These are phyloP conservation scores for Crepidodera aurea DNA, from an alignment of 2,888 invertebrate species.

Conservation along the genomic window DNA sequence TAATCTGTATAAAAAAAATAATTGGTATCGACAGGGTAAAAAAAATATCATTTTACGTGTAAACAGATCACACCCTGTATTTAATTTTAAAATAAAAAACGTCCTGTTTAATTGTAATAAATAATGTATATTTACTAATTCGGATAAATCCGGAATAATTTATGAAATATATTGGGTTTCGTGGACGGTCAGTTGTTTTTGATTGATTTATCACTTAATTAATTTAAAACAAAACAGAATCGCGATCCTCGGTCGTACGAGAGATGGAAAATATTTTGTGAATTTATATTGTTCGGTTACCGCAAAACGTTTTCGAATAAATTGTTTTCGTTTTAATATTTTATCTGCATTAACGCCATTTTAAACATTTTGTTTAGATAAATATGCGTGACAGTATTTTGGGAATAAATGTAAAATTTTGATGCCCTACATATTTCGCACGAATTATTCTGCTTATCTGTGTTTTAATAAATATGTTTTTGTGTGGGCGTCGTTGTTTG, in stretches of 20 bases:
- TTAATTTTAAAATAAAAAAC: too few species aligned
- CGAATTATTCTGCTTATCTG: background rate
- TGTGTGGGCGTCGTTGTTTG: too few species aligned
- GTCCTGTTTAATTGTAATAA: too few species aligned
- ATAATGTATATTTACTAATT: background rate
- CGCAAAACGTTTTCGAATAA: background rate
- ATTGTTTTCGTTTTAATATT: background rate
- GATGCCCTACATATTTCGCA: background rate
- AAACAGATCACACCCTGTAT: too few species aligned
- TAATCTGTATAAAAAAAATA: too few species aligned
- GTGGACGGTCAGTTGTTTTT: constrained; percentile 19
- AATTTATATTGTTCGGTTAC: background rate
- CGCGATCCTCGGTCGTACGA: background rate
- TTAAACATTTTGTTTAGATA: background rate
- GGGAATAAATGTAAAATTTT: background rate
- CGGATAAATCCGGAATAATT: background rate
- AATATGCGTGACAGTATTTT: background rate
- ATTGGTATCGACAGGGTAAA: too few species aligned
- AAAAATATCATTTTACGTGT: too few species aligned
- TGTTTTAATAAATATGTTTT: too few species aligned
- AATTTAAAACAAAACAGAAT: constrained; percentile 21
- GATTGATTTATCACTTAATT: constrained; percentile 29
- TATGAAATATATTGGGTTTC: constrained; percentile 1
- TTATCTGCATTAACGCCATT: background rate
- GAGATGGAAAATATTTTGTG: background rate